phyloP scores from a whole-genome alignment of 2,888 invertebrate genomes.

The Xylocampa areola region DNA sequence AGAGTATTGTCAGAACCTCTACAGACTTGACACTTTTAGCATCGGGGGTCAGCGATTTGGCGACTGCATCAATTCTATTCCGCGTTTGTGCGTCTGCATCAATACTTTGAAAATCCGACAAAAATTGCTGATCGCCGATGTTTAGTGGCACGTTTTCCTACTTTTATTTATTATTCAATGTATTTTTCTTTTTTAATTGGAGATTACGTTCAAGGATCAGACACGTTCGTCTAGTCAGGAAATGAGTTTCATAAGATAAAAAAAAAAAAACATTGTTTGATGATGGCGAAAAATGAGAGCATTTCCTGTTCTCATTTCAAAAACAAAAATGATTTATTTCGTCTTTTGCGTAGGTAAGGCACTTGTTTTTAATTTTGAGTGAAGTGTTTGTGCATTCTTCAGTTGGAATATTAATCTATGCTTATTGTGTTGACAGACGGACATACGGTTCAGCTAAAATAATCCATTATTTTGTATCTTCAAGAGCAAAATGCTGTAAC shows the following conservation, averaged over 20 bases:
- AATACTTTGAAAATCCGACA: too few species aligned
- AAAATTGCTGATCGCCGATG: too few species aligned
- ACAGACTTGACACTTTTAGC: too few species aligned
- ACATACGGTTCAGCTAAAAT: slow-evolving; percentile 18
- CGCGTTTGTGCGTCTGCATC: too few species aligned
- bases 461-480: not conserved
- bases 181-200: too few species aligned
- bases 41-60: too few species aligned
- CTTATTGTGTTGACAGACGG: slow-evolving; percentile 18
- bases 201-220: slow-evolving; percentile 3
- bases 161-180: too few species aligned
- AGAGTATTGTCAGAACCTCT: too few species aligned
- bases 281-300: slow-evolving; percentile 24
- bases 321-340: slow-evolving; percentile 6
- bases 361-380: not conserved
- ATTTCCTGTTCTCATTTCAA: not conserved
- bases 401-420: slow-evolving; percentile 28
- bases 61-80: too few species aligned
- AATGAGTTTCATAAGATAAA: slow-evolving; percentile 31
- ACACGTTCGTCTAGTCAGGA: slow-evolving; percentile 31
- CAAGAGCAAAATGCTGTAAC: not conserved
- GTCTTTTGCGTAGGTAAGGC: slow-evolving; percentile 5
- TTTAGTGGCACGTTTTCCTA: too few species aligned
- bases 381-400: slow-evolving; percentile 19
- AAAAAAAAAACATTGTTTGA: slow-evolving; percentile 28